phyloP scores from a whole-genome alignment of 2,888 invertebrate genomes.

The Acronicta aceris region DNA sequence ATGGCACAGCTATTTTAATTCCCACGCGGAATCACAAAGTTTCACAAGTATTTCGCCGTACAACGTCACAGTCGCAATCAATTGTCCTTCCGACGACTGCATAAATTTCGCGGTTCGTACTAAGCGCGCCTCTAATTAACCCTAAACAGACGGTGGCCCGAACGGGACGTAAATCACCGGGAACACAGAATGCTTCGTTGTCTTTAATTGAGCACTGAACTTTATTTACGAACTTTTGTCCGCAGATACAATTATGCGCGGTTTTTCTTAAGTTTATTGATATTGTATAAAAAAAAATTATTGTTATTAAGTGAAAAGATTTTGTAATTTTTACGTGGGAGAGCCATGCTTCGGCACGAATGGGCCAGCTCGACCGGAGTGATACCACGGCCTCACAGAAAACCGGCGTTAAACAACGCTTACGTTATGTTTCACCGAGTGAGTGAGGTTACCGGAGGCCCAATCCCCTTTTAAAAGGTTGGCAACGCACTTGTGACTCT shows the following conservation, averaged over 20 bases:
- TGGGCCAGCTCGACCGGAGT: too few species aligned
- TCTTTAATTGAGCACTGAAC: slow-evolving; percentile 73
- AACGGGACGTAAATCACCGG: slow-evolving; percentile 76
- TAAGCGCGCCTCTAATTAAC: slow-evolving; percentile 84
- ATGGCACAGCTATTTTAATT: slow-evolving; percentile 30
- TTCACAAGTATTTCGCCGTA: slow-evolving; percentile 54
- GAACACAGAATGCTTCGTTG: slow-evolving; percentile 68
- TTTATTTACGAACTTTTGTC: slow-evolving; percentile 62
- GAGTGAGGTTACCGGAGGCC: too few species aligned
- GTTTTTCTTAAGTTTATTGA: slow-evolving; percentile 32
- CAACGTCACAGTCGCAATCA: slow-evolving; percentile 71
- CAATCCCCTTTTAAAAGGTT: too few species aligned
- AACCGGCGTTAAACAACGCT: too few species aligned
- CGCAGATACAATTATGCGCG: slow-evolving; percentile 4
- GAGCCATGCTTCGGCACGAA: too few species aligned
- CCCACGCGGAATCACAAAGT: slow-evolving; percentile 42
- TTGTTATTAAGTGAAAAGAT: neutral
- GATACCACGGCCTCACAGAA: too few species aligned
- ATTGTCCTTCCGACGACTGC: slow-evolving; percentile 71
- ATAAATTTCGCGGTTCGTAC: slow-evolving; percentile 78
- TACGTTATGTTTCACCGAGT: too few species aligned
- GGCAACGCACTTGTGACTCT: too few species aligned
- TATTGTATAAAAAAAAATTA: slow-evolving; percentile 16
- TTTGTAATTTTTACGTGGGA: too few species aligned
- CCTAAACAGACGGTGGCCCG: slow-evolving; percentile 74